Evolutionary conservation across 2,113 vertebrate genomes (phyloP).

Genomic region (Nycticorax nycticorax): DNA sequence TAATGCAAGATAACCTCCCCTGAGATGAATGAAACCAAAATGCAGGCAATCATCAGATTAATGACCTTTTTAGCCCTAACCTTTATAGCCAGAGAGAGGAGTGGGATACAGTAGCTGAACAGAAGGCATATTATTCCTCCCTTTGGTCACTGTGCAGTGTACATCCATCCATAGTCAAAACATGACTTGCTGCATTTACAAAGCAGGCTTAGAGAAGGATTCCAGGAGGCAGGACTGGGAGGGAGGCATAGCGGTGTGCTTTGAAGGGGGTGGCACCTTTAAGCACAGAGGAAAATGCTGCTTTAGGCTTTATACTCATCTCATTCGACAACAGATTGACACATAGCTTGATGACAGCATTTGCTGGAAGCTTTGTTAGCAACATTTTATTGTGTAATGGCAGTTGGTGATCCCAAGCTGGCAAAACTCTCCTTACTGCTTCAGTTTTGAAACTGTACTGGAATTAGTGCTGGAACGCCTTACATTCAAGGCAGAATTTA

Average conservation of each 20-base stretch:
- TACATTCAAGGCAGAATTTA: not conserved
- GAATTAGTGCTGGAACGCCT: not conserved
- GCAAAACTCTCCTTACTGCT: not conserved
- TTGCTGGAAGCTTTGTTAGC: not conserved
- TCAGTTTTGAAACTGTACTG: not conserved
- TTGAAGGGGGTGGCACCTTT: not conserved
- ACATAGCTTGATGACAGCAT: not conserved
- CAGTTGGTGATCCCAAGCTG: not conserved
- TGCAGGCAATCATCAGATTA: not conserved
- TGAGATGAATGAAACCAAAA: not conserved
- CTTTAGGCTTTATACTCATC: not conserved
- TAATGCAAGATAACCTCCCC: not conserved
- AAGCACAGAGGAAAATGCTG: not conserved
- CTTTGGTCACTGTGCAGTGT: not conserved
- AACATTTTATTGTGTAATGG: not conserved
- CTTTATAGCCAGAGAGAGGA: not conserved
- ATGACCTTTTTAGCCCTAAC: not conserved
- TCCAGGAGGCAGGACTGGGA: not conserved
- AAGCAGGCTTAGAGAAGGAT: not conserved
- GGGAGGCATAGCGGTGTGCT: not conserved
- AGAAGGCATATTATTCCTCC: not conserved
- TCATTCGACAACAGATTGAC: not conserved
- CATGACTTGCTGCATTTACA: not conserved
- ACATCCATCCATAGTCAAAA: not conserved
- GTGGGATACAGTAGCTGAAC: not conserved